These are phyloP conservation scores for Perithous albicinctus DNA, from an alignment of 2,888 invertebrate species.

Conservation along the genomic window DNA sequence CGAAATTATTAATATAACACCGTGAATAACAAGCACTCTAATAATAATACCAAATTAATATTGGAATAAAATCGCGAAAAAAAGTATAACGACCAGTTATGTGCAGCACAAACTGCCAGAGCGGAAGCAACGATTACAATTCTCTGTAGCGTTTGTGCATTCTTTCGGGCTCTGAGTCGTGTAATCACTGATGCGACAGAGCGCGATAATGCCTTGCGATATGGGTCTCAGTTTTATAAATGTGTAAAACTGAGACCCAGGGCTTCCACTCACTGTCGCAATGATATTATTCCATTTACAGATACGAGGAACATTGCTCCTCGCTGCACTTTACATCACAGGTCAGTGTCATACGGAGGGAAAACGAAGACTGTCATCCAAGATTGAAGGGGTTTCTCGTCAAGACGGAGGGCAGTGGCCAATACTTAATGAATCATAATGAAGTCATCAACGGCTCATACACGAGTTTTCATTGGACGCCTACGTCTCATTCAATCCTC, in stretches of 20 bases:
- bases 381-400: conserved; percentile 22
- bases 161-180: not conserved
- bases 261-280: not conserved
- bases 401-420: conserved; percentile 33
- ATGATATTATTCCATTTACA: not conserved
- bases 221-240: not conserved
- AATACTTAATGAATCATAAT: conserved; percentile 57
- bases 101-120: not conserved
- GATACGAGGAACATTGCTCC: not conserved
- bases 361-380: conserved; percentile 27
- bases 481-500: conserved; percentile 37
- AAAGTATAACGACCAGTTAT: not conserved
- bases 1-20: not conserved
- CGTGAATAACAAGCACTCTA: no score
- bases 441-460: conserved; percentile 36
- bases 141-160: conserved; percentile 4
- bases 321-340: not conserved
- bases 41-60: no score
- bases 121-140: conserved; percentile 19
- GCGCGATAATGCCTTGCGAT: not conserved
- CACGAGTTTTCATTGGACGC: conserved; percentile 45
- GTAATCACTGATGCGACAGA: conserved; percentile 7
- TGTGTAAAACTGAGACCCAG: not conserved
- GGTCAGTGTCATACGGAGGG: conserved; percentile 25
- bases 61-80: no score